Conservation (phyloP, 1,140 invertebrate species). For the Aplysia californica region DNA sequence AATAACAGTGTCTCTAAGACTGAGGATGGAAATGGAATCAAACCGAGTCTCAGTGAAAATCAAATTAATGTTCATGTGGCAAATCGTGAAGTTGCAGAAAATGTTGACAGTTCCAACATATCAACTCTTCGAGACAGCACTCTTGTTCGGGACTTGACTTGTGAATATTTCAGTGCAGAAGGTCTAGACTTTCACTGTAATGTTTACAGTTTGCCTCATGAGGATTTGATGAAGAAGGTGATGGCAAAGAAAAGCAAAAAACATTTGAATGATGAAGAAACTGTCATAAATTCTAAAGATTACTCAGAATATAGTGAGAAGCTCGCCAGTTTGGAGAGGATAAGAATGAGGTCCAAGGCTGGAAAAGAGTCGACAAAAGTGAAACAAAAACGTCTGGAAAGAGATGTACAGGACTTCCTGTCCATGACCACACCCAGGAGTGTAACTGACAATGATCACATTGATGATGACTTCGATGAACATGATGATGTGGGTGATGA, state of each 20-base stretch:
- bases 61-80: too few relatives aligned
- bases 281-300: not conserved
- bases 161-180: too few relatives aligned
- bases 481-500: too few relatives aligned
- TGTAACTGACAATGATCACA: too few relatives aligned
- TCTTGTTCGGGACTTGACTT: too few relatives aligned
- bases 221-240: conserved; percentile 11
- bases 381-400: not conserved
- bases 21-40: too few relatives aligned
- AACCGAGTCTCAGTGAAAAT: too few relatives aligned
- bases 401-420: not conserved
- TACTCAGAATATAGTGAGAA: not conserved
- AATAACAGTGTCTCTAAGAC: not conserved
- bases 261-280: not conserved
- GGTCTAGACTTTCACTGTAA: conserved; percentile 1
- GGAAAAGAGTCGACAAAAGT: not conserved
- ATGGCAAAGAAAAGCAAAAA: conserved; percentile 5
- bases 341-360: not conserved
- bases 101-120: too few relatives aligned
- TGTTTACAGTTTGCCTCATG: conserved; percentile 6
- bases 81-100: too few relatives aligned
- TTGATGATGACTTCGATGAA: too few relatives aligned
- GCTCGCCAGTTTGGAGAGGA: not conserved
- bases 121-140: too few relatives aligned
- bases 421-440: too few relatives aligned